Base-by-base conservation (phyloP, 2,888 invertebrate species). In the Lacanobia wlatinum region DNA sequence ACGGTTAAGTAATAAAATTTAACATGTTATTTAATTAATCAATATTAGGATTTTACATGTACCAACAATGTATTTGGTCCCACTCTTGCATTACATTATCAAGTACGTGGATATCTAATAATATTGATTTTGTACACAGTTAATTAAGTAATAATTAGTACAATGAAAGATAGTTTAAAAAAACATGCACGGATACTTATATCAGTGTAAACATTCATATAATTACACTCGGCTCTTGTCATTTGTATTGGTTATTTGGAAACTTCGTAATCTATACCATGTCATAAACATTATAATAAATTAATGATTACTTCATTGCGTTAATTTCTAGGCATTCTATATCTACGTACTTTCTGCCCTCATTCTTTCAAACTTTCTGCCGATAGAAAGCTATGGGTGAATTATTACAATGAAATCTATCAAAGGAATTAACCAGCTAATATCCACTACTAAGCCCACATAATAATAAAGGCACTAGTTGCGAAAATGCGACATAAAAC, bases 111-210 rank as follows among this genome's bases (percentile, higher is more conserved):
- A 69, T 76, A 78, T 75, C 67, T 79, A 68, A 68, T 50, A 53
- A 69, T 75, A 72, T 69, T 78, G 28, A 65, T 68, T 72, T 62
- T 58, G 81, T 82, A 82, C 73, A 83, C 70, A 85, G 78, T 84
- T 82, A 83, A 83, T 86, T 82, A 82, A 69, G 78, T 63, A 83
- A 82, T 79, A 78, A 84, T 84, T 85, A 83, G 71, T 78, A 64
- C 76, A 82, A 73, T 82, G 69, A 28, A 71, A 76, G 78, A 80
- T 86, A 82, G 73, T 76, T n/a, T 71, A 69, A 52, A 58, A 72
- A 72, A 75, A 64, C 55, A 14, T 65, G 72, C 50, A 56, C 16
- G 38, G 55, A 64, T 72, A 70, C 64, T 59, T 48, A 64, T 75
- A 58, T 76, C 68, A 63, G 62, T 71, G 62, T 78, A 82, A 68